Evolutionary conservation across 2,113 vertebrate genomes (phyloP).

Genomic region (Ptilonorhynchus violaceus): DNA sequence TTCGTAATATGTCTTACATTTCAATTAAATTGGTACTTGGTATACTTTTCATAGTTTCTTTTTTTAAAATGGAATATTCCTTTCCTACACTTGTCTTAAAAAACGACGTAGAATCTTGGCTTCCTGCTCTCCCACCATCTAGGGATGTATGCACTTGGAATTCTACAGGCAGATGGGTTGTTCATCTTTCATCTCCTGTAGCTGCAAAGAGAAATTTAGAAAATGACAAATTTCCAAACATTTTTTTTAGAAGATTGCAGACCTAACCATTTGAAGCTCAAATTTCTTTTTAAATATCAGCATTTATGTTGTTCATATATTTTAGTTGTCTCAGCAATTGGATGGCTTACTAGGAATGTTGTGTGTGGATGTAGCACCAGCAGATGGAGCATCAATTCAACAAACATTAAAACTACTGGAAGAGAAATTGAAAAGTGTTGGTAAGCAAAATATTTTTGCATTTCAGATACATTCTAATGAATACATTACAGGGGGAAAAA

Average conservation of each 20-base stretch:
- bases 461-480: conserved; percentile 3
- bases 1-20: background rate
- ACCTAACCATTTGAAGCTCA: background rate
- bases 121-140: fast-evolving
- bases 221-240: background rate
- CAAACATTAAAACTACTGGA: conserved; percentile 96
- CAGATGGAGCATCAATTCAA: conserved; percentile 94
- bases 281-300: background rate
- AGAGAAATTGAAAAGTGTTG: conserved; percentile 96
- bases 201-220: background rate
- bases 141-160: background rate
- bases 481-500: background rate
- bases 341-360: conserved; percentile 96
- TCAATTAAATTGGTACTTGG: background rate
- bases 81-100: background rate
- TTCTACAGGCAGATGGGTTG: background rate
- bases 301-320: conserved; percentile 36
- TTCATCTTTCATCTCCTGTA: background rate
- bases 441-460: conserved; percentile 75
- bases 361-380: conserved; percentile 94
- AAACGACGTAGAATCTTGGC: background rate
- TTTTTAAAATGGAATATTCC: background rate
- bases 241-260: background rate
- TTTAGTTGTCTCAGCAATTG: conserved; percentile 94
- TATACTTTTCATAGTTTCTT: background rate